These are phyloP conservation scores for Marasmarcha lunaedactyla DNA, from an alignment of 2,888 invertebrate genomes.

Conservation along the genomic window DNA sequence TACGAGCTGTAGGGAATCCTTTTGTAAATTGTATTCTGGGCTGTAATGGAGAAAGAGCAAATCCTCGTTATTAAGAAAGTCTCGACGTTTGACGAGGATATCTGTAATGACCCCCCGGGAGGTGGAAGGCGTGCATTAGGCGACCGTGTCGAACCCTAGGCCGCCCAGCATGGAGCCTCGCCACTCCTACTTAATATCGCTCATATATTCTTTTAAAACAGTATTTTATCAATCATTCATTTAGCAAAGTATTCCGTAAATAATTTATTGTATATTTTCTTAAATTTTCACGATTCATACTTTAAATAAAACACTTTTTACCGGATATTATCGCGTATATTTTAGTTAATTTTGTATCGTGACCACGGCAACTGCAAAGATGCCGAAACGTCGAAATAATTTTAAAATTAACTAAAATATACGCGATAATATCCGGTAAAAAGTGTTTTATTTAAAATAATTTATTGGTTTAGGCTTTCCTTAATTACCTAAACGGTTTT, in stretches of 20 bases:
- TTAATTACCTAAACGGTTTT: too few relatives aligned
- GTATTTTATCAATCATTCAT: background rate
- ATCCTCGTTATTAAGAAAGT: constrained; percentile 43
- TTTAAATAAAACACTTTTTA: too few relatives aligned
- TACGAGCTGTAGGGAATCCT: constrained; percentile 11
- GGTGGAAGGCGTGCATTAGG: constrained; percentile 48
- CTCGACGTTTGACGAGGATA: constrained; percentile 44
- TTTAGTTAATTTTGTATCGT: too few relatives aligned
- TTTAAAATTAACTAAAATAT: too few relatives aligned
- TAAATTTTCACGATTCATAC: too few relatives aligned
- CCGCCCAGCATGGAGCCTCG: constrained; percentile 40
- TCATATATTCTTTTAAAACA: constrained; percentile 15
- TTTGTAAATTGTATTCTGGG: constrained; percentile 20
- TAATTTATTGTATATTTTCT: too few relatives aligned
- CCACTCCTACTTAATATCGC: constrained; percentile 18
- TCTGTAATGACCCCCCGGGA: constrained; percentile 45
- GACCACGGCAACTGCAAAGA: too few relatives aligned
- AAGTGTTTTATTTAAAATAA: too few relatives aligned
- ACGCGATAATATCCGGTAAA: too few relatives aligned
- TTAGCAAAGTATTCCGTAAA: constrained; percentile 12
- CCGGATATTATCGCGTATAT: too few relatives aligned
- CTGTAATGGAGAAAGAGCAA: constrained; percentile 27
- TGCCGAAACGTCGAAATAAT: too few relatives aligned
- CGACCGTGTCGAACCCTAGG: constrained; percentile 46
- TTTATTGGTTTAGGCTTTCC: too few relatives aligned